phyloP scores from a whole-genome alignment of 2,113 vertebrate species.

The Columba janthina region DNA sequence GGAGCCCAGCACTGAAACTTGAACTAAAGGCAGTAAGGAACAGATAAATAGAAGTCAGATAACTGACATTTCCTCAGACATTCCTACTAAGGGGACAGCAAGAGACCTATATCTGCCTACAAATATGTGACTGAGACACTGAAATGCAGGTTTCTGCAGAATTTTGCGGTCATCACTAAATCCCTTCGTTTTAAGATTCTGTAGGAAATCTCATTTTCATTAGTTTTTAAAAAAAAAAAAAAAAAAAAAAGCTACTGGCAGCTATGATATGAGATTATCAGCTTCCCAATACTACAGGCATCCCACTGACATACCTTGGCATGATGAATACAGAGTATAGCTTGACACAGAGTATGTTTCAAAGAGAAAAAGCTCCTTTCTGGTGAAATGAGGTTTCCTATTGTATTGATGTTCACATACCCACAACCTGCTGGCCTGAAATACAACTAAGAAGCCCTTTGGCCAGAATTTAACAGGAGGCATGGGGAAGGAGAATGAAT shows the following conservation, averaged over 20 bases:
- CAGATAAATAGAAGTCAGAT: neutral
- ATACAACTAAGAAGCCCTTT: neutral
- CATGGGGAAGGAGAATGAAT: neutral
- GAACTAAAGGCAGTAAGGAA: neutral
- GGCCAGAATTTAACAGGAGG: neutral
- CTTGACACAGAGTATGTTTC: neutral
- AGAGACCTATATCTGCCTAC: neutral
- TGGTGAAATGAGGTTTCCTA: neutral
- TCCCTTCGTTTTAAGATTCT: neutral
- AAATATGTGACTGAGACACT: neutral
- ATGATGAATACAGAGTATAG: neutral
- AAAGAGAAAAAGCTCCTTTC: neutral
- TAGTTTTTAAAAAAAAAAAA: neutral
- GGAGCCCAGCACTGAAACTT: neutral
- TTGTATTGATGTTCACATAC: neutral
- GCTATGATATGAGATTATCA: neutral
- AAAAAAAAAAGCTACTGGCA: neutral
- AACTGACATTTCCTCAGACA: neutral
- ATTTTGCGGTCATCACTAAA: accelerated
- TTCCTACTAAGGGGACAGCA: neutral
- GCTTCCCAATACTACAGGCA: neutral
- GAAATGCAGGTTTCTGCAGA: neutral
- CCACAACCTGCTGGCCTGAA: neutral
- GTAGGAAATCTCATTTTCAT: neutral
- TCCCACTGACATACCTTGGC: neutral